Evolutionary conservation across 2,888 invertebrate species (phyloP), one percentile per base, ranked within the genome.

Genomic region (Abscondita cerata): DNA sequence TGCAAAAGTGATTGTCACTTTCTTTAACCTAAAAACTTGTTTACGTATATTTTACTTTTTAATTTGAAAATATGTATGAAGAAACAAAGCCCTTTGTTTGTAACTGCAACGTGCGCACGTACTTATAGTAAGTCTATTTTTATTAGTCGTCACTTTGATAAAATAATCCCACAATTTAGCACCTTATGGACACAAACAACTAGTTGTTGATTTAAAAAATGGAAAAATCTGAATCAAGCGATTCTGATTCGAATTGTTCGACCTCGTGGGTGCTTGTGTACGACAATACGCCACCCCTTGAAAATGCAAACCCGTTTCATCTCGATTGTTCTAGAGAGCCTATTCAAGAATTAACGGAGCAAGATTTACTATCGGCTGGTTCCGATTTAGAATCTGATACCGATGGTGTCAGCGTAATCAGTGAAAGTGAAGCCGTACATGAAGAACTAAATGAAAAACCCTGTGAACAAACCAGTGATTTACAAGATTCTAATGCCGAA

Each of bases 371-470:
- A 18, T 54, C 59, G 15, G 52, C 40, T 1, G 31, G 52, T 20
- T 52, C 59, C n/a, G 68, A 68, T 41, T 36, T 52, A 18, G 69
- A 69, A 46, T 64, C 64, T 11, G 69, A 69, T 18, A 66, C 70
- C 1, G 71, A 71, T 56, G 68, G 71, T 2, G 66, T 71, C 18
- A 70, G 69, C 31, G 58, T 70, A n/a, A 70, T 71, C 31, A 70
- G 69, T 54, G 68, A 71, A 53, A 67, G 62, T 64, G 70, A 70
- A 41, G 50, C 53, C 44, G 8, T 34, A 38, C 25, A 2, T n/a
- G 62, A 54, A 25, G 31, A 20, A 31, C 16, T 20, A 33, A 50
- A 51, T 51, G 44, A 16, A 15, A 16, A 40, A 18, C 12, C 48
- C 18, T n/a, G 6, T 34, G 13, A 25, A 12, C 2, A 12, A 1